Base-by-base conservation (phyloP, 1,140 invertebrate species). In the Orius laevigatus region DNA sequence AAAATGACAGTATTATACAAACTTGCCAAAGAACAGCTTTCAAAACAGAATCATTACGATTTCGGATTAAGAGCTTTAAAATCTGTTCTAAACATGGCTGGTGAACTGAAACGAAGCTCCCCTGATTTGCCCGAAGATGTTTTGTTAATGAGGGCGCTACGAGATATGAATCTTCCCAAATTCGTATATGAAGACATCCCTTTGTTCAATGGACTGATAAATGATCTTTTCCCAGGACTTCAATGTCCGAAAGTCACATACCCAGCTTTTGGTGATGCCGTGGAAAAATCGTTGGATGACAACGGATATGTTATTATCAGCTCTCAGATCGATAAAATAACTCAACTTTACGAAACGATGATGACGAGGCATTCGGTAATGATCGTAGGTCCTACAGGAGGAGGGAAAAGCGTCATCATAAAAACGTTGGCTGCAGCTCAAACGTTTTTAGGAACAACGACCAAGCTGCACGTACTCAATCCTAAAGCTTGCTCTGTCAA, bases 321-420 rank as follows among this genome's bases (percentile, higher is more conserved):
- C 39, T 50, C 53, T 9, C 53, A 87, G 82, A 73, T 84, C 39
- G 82, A 88, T 59, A 89, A 89, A 75, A 75, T 92, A 12, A 74
- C 91, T 25, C 88, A 93, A 66, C 58, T 92, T 58, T 90, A 91
- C 59, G 86, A 93, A 66, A 88, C 86, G 2, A 91, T 93, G 85
- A 84, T 86, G 80, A 91, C 84, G 1, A 73, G 86, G 36, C 87
- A 93, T 63, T 87, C 84, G 16, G 81, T 80, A 8, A 93, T 93
- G 86, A 59, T 93, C 32, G 82, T 93, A 6, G 90, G 89, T 1
- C 87, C 87, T 15, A 91, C 88, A 16, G 85, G 87, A 39, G 85
- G 86, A 32, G 88, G 89, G 12, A 93, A 94, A 69, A 79, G 82
- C 10, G 81, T 89, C 8, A 76, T 93, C 12, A 77, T 92, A 52